phyloP scores from a whole-genome alignment of 53 echinoderm and acorn worm species.

The Temnopleurus reevesii region DNA sequence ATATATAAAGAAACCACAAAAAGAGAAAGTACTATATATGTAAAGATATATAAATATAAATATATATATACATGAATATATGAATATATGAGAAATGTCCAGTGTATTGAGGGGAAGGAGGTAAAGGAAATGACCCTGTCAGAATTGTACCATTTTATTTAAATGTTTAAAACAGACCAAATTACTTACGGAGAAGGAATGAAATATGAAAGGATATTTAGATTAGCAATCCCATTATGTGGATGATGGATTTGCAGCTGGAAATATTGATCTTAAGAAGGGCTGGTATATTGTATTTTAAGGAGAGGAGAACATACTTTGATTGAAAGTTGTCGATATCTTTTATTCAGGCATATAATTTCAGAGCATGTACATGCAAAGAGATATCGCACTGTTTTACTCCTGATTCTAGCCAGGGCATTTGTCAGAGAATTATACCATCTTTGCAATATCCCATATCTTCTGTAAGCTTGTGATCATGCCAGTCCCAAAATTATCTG shows the following conservation, averaged over 20 bases:
- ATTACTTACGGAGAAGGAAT: background rate
- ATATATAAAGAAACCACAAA: background rate
- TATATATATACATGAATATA: slow-evolving; percentile 49
- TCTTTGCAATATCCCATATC: too few relatives aligned
- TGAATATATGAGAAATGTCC: slow-evolving; percentile 32
- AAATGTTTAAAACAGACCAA: too few relatives aligned
- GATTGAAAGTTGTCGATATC: too few relatives aligned
- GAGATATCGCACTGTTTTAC: too few relatives aligned
- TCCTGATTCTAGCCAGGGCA: too few relatives aligned
- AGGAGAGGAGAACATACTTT: background rate
- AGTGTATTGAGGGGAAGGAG: background rate
- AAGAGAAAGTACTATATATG: slow-evolving; percentile 59
- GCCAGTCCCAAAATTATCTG: too few relatives aligned
- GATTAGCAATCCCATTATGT: background rate
- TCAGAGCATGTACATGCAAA: too few relatives aligned
- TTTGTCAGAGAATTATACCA: too few relatives aligned
- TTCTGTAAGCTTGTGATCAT: too few relatives aligned
- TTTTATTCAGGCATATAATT: too few relatives aligned
- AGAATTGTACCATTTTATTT: background rate
- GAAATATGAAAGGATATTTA: background rate
- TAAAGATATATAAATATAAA: slow-evolving; percentile 55
- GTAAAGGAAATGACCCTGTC: background rate
- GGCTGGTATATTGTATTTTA: background rate
- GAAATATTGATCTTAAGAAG: background rate
- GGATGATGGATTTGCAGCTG: background rate